A percentile compares a stretch with the other conserved stretches of the same genome.
Conservation (phyloP, 2,797 vertebrate genomes). For the Cetoscarus ocellatus region DNA sequence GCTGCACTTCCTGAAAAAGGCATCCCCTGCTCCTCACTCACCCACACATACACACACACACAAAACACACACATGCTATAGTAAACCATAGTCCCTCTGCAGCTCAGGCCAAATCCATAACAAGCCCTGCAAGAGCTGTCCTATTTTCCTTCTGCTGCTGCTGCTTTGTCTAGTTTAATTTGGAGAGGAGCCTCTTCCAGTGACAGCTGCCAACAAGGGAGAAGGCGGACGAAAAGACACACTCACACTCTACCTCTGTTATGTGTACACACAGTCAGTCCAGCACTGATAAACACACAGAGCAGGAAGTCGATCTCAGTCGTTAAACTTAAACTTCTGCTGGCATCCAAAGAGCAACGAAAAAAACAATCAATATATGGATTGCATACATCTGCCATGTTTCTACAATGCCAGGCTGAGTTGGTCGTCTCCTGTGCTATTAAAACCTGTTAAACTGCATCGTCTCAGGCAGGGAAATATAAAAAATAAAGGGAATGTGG, state of each 20-base stretch:
- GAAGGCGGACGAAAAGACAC: conserved; percentile 36
- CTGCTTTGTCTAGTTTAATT: conserved; percentile 68
- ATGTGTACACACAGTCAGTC: conserved; percentile 21
- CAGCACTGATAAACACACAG: conserved; percentile 18
- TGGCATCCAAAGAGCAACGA: neutral
- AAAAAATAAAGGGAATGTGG: no score
- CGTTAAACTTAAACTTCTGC: neutral
- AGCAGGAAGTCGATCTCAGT: conserved; percentile 6
- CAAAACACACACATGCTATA: conserved; percentile 21
- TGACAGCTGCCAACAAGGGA: conserved; percentile 70
- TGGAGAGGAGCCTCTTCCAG: conserved; percentile 64
- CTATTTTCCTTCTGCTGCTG: conserved; percentile 70
- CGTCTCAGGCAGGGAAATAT: no score
- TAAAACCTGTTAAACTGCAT: no score
- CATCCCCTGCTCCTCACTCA: conserved; percentile 47
- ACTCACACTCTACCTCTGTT: conserved; percentile 31
- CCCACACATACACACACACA: conserved; percentile 26
- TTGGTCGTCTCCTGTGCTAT: no score
- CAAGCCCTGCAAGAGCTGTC: conserved; percentile 66
- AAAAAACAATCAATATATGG: neutral
- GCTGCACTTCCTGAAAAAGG: conserved; percentile 57
- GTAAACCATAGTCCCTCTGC: conserved; percentile 44
- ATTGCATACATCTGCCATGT: neutral
- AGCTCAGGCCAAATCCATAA: conserved; percentile 62
- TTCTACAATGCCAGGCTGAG: neutral